phyloP scores from a whole-genome alignment of 2,113 vertebrate genomes.

The Gracilinanus agilis region DNA sequence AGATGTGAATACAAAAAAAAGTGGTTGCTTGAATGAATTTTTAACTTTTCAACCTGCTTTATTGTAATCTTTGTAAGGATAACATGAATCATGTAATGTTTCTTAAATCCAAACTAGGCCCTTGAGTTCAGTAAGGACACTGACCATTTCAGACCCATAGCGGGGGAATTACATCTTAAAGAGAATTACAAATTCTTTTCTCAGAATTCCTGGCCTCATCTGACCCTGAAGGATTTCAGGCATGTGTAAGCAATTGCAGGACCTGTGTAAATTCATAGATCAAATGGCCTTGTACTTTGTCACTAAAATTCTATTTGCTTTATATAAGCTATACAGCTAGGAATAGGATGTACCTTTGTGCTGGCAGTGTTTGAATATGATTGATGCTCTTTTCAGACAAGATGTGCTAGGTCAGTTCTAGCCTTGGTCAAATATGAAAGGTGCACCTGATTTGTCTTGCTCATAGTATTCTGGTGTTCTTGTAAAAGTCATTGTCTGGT shows the following conservation, averaged over 20 bases:
- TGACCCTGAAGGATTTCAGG: slow-evolving; percentile 41
- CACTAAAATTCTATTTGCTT: slow-evolving; percentile 58
- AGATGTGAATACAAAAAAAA: not conserved
- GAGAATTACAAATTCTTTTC: slow-evolving; percentile 22
- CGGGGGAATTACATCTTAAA: slow-evolving; percentile 22
- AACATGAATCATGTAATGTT: not conserved
- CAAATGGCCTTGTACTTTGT: slow-evolving; percentile 60
- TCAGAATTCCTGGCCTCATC: slow-evolving; percentile 31
- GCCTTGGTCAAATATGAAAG: slow-evolving; percentile 41
- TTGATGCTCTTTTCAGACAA: slow-evolving; percentile 57
- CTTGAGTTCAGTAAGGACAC: not conserved
- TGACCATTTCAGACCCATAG: not conserved
- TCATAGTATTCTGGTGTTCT: slow-evolving; percentile 12
- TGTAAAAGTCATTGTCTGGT: slow-evolving; percentile 5
- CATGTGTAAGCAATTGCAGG: slow-evolving; percentile 53
- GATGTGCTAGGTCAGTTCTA: slow-evolving; percentile 46
- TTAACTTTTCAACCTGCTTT: slow-evolving; percentile 22
- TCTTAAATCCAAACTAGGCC: slow-evolving; percentile 21
- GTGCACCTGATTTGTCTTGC: slow-evolving; percentile 41
- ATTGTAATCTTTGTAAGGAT: not conserved
- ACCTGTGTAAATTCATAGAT: slow-evolving; percentile 47
- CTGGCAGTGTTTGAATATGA: slow-evolving; percentile 20
- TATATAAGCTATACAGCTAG: slow-evolving; percentile 25
- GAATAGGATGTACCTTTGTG: slow-evolving; percentile 9
- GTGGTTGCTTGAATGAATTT: not conserved